Conservation (phyloP, 2,797 vertebrate species). For the Phoxinus dragarum region DNA sequence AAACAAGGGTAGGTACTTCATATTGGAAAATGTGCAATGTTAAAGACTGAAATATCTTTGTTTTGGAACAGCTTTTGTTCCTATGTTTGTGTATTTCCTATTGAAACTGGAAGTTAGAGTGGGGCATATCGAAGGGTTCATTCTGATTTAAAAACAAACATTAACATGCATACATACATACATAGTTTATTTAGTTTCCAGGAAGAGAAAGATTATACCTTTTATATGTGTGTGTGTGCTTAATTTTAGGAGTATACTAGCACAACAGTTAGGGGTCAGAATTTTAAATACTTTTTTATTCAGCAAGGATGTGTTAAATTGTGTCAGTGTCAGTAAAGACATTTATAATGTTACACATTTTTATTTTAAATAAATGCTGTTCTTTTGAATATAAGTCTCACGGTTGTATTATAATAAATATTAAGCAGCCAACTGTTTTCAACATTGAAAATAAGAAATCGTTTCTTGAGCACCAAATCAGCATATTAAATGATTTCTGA, state of each 20-base stretch:
- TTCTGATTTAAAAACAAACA: not conserved
- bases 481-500: constrained; percentile 1
- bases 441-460: not conserved
- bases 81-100: not conserved
- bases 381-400: not conserved
- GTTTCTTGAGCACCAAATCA: not conserved
- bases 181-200: not conserved
- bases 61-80: not conserved
- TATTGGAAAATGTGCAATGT: not conserved
- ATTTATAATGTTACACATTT: not conserved
- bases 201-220: not conserved
- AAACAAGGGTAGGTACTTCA: constrained; percentile 82
- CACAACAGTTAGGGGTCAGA: not conserved
- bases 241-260: not conserved
- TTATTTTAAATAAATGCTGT: not conserved
- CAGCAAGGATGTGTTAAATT: not conserved
- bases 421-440: not conserved
- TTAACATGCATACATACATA: not conserved
- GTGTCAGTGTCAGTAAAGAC: not conserved
- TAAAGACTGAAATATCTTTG: not conserved
- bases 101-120: not conserved
- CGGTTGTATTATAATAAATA: not conserved
- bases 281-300: not conserved
- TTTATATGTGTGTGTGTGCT: not conserved
- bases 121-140: not conserved